Conservation (phyloP, 2,888 invertebrate species). For the Barypeithes pellucidus region DNA sequence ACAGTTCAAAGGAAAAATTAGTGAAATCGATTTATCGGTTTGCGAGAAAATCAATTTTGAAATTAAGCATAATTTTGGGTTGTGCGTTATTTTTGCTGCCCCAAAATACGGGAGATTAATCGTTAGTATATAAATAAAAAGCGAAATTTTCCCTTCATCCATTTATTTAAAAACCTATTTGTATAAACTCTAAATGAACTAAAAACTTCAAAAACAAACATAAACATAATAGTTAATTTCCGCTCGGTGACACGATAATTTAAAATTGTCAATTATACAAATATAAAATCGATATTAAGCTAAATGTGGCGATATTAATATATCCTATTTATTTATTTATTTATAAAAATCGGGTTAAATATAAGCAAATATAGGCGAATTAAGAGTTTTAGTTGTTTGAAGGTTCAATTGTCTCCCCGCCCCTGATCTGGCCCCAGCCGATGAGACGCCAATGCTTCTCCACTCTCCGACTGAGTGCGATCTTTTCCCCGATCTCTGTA, state of each 20-base stretch:
- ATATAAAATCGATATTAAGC: slow-evolving; percentile 19
- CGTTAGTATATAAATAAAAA: neutral
- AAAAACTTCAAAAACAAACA: slow-evolving; percentile 32
- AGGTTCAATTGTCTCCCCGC: slow-evolving; percentile 96
- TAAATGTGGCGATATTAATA: neutral
- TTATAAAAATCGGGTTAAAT: slow-evolving; percentile 5
- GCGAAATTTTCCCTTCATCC: slow-evolving; percentile 17
- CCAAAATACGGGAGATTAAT: too few species aligned
- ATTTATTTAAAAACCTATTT: slow-evolving; percentile 40
- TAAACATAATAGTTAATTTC: slow-evolving; percentile 27
- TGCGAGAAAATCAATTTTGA: too few species aligned
- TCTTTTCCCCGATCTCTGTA: slow-evolving; percentile 98
- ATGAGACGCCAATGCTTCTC: slow-evolving; percentile 99
- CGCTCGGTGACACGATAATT: neutral
- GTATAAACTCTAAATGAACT: slow-evolving; percentile 37
- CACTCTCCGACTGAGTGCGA: slow-evolving; percentile 98
- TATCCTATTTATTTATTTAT: neutral
- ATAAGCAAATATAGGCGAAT: slow-evolving; percentile 25
- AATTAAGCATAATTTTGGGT: too few species aligned
- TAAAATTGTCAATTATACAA: neutral
- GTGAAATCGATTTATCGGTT: too few species aligned
- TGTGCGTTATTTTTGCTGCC: too few species aligned
- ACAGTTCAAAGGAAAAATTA: too few species aligned
- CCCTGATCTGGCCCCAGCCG: slow-evolving; percentile 99
- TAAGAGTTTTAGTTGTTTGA: slow-evolving; percentile 58